phyloP scores from a whole-genome alignment of 1,140 invertebrate species.

The Drosophila baimaii region DNA sequence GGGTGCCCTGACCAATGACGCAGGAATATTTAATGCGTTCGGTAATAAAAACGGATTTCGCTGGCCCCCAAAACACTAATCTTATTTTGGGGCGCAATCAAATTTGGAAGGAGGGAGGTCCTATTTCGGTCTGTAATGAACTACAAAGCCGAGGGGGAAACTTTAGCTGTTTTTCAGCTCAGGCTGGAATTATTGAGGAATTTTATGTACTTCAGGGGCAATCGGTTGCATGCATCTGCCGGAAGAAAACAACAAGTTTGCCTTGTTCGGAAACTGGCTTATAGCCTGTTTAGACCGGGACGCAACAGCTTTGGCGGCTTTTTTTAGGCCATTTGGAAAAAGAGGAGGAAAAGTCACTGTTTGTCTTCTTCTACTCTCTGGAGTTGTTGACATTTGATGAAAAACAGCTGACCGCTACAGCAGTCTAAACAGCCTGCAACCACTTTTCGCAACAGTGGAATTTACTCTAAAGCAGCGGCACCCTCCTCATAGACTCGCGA shows the following conservation, averaged over 20 bases:
- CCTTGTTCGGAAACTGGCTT: neutral
- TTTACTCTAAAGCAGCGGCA: too few species aligned
- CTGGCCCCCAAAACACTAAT: conserved; percentile 64
- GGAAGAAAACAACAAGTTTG: conserved; percentile 21
- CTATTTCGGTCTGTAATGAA: conserved; percentile 48
- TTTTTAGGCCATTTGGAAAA: too few species aligned
- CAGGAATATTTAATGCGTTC: conserved; percentile 77
- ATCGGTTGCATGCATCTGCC: conserved; percentile 71
- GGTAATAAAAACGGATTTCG: conserved; percentile 78
- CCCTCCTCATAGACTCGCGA: too few species aligned
- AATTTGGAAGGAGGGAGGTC: conserved; percentile 18
- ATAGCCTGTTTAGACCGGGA: too few species aligned
- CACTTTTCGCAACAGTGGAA: too few species aligned
- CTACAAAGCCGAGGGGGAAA: conserved; percentile 55
- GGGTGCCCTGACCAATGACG: conserved; percentile 56
- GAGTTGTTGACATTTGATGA: too few species aligned
- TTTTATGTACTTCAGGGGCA: conserved; percentile 64
- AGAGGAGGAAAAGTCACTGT: too few species aligned
- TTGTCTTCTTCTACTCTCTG: too few species aligned
- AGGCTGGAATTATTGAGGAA: conserved; percentile 57
- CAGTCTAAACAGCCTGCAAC: too few species aligned
- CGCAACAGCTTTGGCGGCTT: too few species aligned
- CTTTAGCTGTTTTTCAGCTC: conserved; percentile 37
- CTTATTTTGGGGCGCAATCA: conserved; percentile 67
- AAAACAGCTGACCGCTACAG: too few species aligned